Evolutionary conservation across 2,888 invertebrate genomes (phyloP).

Genomic region (Fragum sueziense): DNA sequence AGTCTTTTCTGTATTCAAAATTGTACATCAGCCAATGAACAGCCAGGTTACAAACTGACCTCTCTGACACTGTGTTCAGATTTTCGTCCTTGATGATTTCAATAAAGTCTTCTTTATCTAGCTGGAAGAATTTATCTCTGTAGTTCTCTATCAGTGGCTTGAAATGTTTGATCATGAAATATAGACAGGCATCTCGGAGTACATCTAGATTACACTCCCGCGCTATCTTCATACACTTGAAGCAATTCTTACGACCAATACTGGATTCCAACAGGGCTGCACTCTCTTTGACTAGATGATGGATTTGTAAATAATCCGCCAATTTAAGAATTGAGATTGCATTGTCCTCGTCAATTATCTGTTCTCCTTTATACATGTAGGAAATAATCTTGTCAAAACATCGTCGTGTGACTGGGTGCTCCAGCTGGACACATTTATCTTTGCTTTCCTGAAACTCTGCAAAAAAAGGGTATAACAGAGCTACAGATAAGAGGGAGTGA

Average conservation of each 20-base stretch:
- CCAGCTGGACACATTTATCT: conserved; percentile 3
- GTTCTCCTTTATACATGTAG: conserved; percentile 21
- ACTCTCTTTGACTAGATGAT: conserved; percentile 8
- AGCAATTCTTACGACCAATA: neutral
- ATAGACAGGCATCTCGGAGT: conserved; percentile 5
- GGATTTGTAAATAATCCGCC: conserved; percentile 27
- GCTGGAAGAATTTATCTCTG: conserved; percentile 17
- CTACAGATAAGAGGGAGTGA: no score
- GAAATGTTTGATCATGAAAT: conserved; percentile 13
- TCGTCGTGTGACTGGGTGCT: conserved; percentile 12
- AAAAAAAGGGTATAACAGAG: no score
- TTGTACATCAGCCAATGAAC: conserved; percentile 14
- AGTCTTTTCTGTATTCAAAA: conserved; percentile 8
- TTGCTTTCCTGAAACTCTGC: conserved; percentile 23
- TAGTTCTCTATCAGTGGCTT: conserved; percentile 5
- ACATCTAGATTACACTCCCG: conserved; percentile 4
- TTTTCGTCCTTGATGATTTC: conserved; percentile 11
- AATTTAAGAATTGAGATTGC: conserved; percentile 7
- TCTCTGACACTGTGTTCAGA: conserved; percentile 12
- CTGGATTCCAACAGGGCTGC: neutral
- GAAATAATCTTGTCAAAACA: conserved; percentile 18
- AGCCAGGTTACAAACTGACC: conserved; percentile 17
- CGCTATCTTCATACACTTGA: conserved; percentile 14
- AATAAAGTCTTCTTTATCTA: conserved; percentile 21
- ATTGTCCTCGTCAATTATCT: conserved; percentile 10